These are phyloP conservation scores for Pygoscelis adeliae DNA, from an alignment of 2,113 vertebrate genomes.

Conservation along the genomic window DNA sequence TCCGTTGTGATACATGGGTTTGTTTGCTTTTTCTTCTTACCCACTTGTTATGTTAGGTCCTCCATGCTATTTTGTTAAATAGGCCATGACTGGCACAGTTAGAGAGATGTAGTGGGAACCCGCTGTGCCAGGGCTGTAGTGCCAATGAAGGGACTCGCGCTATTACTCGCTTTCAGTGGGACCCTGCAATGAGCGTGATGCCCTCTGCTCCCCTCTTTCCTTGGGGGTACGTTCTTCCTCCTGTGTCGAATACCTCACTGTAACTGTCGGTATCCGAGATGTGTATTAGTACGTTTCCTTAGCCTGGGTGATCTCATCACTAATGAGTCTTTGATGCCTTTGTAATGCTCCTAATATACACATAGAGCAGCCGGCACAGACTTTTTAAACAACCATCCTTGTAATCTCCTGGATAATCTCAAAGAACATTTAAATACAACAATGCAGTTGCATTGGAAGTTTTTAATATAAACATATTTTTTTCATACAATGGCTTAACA, in stretches of 20 bases:
- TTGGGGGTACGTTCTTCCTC: not conserved
- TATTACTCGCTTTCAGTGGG: not conserved
- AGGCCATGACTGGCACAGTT: not conserved
- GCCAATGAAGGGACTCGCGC: not conserved
- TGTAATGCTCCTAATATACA: not conserved
- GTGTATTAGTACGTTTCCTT: not conserved
- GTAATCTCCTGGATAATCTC: conserved; percentile 30
- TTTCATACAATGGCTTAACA: not conserved
- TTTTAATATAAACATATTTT: not conserved
- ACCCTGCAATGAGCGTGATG: not conserved
- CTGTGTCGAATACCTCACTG: not conserved
- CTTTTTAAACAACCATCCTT: not conserved
- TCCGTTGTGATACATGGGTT: not conserved
- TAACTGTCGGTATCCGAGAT: not conserved
- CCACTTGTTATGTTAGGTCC: not conserved
- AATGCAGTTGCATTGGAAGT: not conserved
- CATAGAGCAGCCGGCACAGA: not conserved
- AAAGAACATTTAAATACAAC: conserved; percentile 1
- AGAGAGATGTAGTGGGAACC: not conserved
- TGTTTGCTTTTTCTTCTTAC: not conserved
- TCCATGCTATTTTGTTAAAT: not conserved
- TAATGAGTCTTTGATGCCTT: conserved; percentile 6
- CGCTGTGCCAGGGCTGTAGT: not conserved
- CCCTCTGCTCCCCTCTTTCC: not conserved
- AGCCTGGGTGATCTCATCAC: not conserved